These are phyloP conservation scores for Diachasma alloeum DNA, from an alignment of 1,140 invertebrate species.

Conservation along the genomic window DNA sequence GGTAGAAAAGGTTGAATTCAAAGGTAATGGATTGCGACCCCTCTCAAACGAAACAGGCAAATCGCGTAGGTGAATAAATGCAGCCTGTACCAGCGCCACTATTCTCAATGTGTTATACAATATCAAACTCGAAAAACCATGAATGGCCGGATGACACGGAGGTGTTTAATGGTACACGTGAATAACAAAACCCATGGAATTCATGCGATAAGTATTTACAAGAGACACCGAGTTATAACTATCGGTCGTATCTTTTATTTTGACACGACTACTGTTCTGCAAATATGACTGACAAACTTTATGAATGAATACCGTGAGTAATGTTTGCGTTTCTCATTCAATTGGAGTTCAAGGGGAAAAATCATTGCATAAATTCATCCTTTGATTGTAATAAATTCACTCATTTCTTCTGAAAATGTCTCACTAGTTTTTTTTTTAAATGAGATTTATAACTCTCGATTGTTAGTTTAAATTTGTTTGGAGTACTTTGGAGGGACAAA, in stretches of 20 bases:
- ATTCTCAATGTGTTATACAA: neutral
- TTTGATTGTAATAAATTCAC: too few species aligned
- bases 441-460: too few species aligned
- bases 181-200: neutral
- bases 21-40: slow-evolving; percentile 29
- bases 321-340: neutral
- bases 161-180: slow-evolving; percentile 26
- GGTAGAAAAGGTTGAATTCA: slow-evolving; percentile 31
- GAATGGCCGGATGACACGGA: slow-evolving; percentile 32
- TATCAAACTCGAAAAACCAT: neutral
- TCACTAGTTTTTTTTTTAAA: too few species aligned
- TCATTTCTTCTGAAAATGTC: too few species aligned
- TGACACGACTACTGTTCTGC: slow-evolving; percentile 25
- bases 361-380: neutral
- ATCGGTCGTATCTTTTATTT: slow-evolving; percentile 7
- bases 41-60: neutral
- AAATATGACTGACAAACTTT: slow-evolving; percentile 15
- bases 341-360: neutral
- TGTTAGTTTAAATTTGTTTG: neutral
- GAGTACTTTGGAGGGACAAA: neutral
- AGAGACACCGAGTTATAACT: neutral
- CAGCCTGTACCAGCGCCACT: neutral
- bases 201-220: neutral
- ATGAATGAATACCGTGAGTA: slow-evolving; percentile 10
- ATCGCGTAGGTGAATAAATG: slow-evolving; percentile 31